phyloP scores from a whole-genome alignment of 2,113 vertebrate species.

The Symphodus melops region DNA sequence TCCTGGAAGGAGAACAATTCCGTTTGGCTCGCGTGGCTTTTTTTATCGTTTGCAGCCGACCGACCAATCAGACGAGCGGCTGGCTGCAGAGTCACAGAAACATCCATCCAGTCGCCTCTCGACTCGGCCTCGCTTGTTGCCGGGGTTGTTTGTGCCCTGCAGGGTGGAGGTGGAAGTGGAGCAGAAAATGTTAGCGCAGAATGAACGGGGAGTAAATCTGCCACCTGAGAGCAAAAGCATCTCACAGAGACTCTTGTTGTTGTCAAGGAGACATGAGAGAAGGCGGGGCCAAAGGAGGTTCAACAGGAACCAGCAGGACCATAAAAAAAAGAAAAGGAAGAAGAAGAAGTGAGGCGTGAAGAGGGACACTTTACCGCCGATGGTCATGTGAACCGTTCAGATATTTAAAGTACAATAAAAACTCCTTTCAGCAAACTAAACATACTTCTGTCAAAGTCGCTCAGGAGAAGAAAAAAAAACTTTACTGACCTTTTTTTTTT shows the following conservation, averaged over 20 bases:
- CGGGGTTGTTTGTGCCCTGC: conserved; percentile 63
- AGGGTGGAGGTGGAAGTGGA: conserved; percentile 60
- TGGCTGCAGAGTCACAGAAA: conserved; percentile 41
- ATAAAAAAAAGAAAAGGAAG: neutral
- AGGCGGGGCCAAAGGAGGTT: conserved; percentile 1
- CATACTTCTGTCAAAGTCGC: neutral
- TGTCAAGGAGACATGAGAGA: conserved; percentile 3
- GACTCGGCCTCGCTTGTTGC: conserved; percentile 57
- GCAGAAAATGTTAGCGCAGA: conserved; percentile 59
- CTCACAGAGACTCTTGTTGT: neutral
- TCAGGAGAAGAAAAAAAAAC: too few species aligned
- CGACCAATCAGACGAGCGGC: conserved; percentile 53
- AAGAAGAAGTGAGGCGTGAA: neutral
- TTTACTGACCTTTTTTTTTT: too few species aligned
- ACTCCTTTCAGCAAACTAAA: too few species aligned
- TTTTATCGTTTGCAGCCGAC: neutral
- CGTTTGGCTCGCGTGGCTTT: conserved; percentile 13
- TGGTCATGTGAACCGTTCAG: neutral
- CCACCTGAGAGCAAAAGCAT: conserved; percentile 45
- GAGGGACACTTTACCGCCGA: neutral
- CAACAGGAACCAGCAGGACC: conserved; percentile 19
- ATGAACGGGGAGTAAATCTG: conserved; percentile 21
- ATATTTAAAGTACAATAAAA: too few species aligned
- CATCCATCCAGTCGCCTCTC: conserved; percentile 63
- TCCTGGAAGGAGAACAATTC: conserved; percentile 19